Evolutionary conservation across 2,113 vertebrate genomes (phyloP), one percentile per base, ranked within the genome.

Genomic region (Pteropus alecto): DNA sequence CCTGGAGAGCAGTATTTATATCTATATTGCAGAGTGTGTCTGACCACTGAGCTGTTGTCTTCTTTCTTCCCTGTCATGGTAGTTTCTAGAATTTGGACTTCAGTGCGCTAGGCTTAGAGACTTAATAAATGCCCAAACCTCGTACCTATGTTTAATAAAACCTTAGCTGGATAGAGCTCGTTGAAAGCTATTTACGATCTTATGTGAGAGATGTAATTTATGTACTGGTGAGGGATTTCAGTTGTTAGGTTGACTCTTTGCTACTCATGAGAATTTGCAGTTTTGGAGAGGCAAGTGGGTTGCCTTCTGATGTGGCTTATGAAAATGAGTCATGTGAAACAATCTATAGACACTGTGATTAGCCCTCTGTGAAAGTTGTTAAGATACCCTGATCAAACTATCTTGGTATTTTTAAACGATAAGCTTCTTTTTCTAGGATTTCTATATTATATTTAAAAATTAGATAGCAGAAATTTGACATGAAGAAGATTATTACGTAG

Each of bases 1-100:
- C 93, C 84, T 30, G 4, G 95, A 95, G 94, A 94, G 91, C 89
- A 51, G 93, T 94, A 84, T 97, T 90, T 91, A 93, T 97, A 18
- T 87, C 43, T 51, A 2, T 15, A 7, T 12, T 33, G 11, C 21
- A 9, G 63, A 79, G 63, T 51, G 22, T 35, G 24, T 90, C 56
- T 91, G 60, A 33, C 15, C 54, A 41, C 79, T 10, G 67, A 79
- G 46, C 14, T 46, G 24, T 5, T 2, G 19, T 70, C 15, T 54
- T 63, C 30, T 33, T 33, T 7, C 19, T 21, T 22, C 7, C 7
- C 28, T 63, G 0, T 60, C 13, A 0, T 11, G n/a, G n/a, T 90
- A 18, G 8, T 94, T 92, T 85, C 82, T 87, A 33, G 89, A 96
- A 84, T 94, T 87, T 93, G 82, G 54, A 93, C 54, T 87, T 93